A percentile compares a stretch with the other conserved stretches of the same genome.
phyloP scores from a whole-genome alignment of 2,888 invertebrate species.

The Rotaria sp. region DNA sequence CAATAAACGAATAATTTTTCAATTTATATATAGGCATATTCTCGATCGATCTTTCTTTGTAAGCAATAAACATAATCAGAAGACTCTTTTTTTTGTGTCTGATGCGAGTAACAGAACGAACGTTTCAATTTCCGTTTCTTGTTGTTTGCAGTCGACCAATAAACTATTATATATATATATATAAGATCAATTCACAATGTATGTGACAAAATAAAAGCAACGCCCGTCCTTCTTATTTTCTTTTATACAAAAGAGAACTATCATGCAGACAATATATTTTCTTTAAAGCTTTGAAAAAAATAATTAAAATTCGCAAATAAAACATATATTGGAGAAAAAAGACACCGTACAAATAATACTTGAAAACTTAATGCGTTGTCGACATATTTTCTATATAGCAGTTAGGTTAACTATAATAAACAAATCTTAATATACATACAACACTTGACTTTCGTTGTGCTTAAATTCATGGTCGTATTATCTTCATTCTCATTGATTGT shows the following conservation, averaged over 20 bases:
- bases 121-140: constrained; percentile 27
- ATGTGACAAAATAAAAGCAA: neutral
- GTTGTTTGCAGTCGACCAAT: neutral
- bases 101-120: neutral
- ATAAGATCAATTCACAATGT: neutral
- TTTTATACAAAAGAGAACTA: neutral
- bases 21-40: neutral
- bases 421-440: neutral
- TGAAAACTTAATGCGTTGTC: neutral
- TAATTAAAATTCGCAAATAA: too few relatives aligned
- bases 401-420: neutral
- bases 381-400: neutral
- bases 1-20: neutral
- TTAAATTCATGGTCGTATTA: neutral
- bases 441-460: neutral
- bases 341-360: neutral
- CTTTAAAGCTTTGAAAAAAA: neutral
- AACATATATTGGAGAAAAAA: too few relatives aligned
- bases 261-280: neutral
- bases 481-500: neutral
- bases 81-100: neutral
- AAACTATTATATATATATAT: neutral
- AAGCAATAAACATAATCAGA: neutral
- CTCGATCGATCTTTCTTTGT: neutral
- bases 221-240: neutral